These are phyloP conservation scores for Oreocharis arfaki DNA, from an alignment of 2,113 vertebrate genomes.

Conservation along the genomic window DNA sequence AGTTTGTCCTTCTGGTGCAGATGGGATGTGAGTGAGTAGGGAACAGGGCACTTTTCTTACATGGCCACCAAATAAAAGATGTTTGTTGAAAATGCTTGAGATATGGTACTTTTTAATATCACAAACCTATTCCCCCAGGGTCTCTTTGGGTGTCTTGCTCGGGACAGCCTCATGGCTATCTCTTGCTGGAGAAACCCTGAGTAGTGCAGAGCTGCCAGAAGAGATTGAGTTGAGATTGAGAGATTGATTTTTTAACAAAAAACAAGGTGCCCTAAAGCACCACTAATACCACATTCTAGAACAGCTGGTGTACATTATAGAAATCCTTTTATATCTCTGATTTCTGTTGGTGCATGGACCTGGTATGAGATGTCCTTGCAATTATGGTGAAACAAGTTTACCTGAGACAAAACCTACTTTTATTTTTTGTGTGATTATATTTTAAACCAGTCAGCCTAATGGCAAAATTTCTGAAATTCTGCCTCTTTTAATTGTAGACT, in stretches of 20 bases:
- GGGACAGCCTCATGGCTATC: neutral
- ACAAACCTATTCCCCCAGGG: neutral
- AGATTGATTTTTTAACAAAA: neutral
- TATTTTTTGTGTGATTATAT: neutral
- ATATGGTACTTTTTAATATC: neutral
- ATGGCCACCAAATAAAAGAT: neutral
- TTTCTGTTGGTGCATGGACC: neutral
- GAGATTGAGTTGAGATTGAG: neutral
- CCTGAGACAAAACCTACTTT: neutral
- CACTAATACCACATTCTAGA: neutral
- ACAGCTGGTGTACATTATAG: neutral
- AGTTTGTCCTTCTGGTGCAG: neutral
- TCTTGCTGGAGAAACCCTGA: neutral
- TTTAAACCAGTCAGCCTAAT: neutral
- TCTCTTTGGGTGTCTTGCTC: neutral
- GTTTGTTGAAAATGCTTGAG: neutral
- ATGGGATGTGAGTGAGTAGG: neutral
- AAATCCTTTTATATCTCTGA: neutral
- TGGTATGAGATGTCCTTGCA: neutral
- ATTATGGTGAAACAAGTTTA: neutral
- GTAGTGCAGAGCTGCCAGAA: neutral
- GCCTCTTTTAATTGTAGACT: neutral
- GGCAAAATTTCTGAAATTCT: neutral
- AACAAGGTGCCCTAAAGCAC: neutral
- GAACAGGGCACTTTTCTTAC: neutral